These are phyloP conservation scores for Palaemon carinicauda DNA, from an alignment of 1,140 invertebrate genomes.

Conservation along the genomic window DNA sequence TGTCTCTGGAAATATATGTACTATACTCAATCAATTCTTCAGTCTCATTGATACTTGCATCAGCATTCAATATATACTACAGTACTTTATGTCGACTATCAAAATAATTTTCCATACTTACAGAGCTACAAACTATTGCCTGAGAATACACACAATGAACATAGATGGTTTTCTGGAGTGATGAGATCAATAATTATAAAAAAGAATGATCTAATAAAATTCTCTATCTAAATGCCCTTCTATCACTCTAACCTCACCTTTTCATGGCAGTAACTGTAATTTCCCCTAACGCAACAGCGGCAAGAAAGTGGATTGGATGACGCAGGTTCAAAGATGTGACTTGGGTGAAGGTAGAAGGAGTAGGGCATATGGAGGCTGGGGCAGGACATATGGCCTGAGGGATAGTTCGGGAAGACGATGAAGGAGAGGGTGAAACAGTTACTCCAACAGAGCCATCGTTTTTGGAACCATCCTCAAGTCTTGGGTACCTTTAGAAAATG, in stretches of 20 bases:
- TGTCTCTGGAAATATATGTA: no score
- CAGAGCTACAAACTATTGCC: no score
- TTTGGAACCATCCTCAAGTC: not conserved
- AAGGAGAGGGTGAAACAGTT: not conserved
- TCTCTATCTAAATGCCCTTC: not conserved
- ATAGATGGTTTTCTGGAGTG: no score
- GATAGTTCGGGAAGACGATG: not conserved
- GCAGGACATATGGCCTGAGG: not conserved
- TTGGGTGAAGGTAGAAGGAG: constrained; percentile 7
- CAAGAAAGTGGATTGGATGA: constrained; percentile 47
- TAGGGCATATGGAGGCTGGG: constrained; percentile 14
- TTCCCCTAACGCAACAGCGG: constrained; percentile 57
- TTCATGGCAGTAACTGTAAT: constrained; percentile 54
- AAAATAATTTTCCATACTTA: no score
- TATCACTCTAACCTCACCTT: constrained; percentile 10
- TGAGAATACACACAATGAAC: no score
- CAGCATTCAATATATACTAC: no score
- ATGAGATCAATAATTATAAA: no score
- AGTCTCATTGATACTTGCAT: no score
- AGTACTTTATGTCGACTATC: no score
- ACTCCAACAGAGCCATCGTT: not conserved
- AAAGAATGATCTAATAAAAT: no score
- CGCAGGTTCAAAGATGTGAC: not conserved
- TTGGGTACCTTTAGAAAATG: constrained; percentile 18
- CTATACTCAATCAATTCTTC: no score